Conservation (phyloP, 1,140 invertebrate species). For the Drosophila melanica region DNA sequence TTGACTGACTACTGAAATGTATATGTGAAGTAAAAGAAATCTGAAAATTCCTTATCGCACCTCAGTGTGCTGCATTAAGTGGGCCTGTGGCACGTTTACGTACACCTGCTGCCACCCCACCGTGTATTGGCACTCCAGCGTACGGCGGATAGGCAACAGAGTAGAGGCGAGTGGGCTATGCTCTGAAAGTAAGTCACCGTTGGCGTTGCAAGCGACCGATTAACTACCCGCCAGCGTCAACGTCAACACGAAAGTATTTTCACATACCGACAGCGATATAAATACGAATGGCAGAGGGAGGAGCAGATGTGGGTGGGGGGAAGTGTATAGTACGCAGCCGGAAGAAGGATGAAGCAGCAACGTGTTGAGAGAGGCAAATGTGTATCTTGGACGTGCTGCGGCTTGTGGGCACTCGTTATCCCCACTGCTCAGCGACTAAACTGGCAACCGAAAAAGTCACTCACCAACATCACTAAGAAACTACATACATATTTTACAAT, state of each 20-base stretch:
- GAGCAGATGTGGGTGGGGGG: background rate
- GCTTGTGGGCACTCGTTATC: slow-evolving; percentile 51
- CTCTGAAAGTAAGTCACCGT: slow-evolving; percentile 47
- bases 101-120: slow-evolving; percentile 45
- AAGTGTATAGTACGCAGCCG: background rate
- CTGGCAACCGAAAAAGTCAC: slow-evolving; percentile 23
- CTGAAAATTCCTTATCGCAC: slow-evolving; percentile 80
- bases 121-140: slow-evolving; percentile 4
- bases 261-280: slow-evolving; percentile 72
- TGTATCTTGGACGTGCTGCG: slow-evolving; percentile 73
- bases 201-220: slow-evolving; percentile 65
- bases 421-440: slow-evolving; percentile 22
- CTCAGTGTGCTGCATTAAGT: slow-evolving; percentile 77
- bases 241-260: slow-evolving; percentile 73
- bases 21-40: slow-evolving; percentile 66
- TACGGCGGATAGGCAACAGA: background rate
- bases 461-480: slow-evolving; percentile 24
- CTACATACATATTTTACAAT: slow-evolving; percentile 25
- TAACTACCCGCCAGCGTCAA: slow-evolving; percentile 71
- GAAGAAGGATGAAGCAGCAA: slow-evolving; percentile 29
- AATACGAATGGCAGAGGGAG: slow-evolving; percentile 31
- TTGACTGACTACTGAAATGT: slow-evolving; percentile 41
- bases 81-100: slow-evolving; percentile 71
- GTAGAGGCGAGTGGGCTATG: background rate
- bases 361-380: slow-evolving; percentile 69